Conservation (phyloP, 2,797 vertebrate species). For the Rallus crepitans region DNA sequence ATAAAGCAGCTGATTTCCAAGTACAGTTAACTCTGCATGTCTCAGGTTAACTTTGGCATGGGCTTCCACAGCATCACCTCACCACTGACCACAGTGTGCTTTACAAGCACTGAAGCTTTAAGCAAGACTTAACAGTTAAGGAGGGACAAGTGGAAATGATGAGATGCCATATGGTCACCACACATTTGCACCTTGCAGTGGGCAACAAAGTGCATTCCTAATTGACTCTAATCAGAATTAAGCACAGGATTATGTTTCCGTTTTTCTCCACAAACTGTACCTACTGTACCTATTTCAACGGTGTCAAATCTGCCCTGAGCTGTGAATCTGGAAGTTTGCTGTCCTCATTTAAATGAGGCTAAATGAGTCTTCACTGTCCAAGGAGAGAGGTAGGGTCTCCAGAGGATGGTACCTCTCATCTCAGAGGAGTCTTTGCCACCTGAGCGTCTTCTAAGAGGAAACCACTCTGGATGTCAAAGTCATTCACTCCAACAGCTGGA, state of each 20-base stretch:
- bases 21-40: not conserved
- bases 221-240: not conserved
- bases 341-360: not conserved
- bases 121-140: not conserved
- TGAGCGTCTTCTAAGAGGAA: not conserved
- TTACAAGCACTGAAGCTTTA: not conserved
- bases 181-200: not conserved
- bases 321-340: not conserved
- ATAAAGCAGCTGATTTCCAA: not conserved
- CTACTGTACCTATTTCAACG: not conserved
- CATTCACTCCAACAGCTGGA: not conserved
- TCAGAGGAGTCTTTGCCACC: not conserved
- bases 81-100: not conserved
- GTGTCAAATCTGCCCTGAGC: not conserved
- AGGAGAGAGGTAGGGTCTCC: not conserved
- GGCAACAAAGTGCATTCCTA: not conserved
- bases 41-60: rapidly evolving
- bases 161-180: not conserved
- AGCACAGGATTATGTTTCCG: not conserved
- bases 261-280: not conserved
- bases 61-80: not conserved
- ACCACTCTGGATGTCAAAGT: not conserved
- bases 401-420: not conserved
- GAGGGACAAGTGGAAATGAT: not conserved
- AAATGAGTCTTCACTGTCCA: not conserved